Evolutionary conservation across 1,140 invertebrate species (phyloP).

Genomic region (Hycleus phaleratus): DNA sequence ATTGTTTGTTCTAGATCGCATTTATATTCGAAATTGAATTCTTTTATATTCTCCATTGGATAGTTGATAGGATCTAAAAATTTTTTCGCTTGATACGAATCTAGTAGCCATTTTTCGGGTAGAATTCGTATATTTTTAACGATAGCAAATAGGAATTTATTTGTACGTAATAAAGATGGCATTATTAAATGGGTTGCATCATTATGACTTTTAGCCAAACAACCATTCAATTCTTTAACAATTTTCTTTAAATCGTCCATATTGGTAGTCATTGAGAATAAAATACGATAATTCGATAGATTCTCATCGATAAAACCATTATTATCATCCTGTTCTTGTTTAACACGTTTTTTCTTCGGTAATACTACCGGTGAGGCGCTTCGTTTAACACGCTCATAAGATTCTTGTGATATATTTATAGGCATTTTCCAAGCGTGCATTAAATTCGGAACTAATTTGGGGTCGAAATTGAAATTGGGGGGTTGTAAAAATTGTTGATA

Average conservation of each 20-base stretch:
- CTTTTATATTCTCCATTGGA: slow-evolving; percentile 55
- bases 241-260: slow-evolving; percentile 33
- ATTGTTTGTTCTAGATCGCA: slow-evolving; percentile 72
- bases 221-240: slow-evolving; percentile 66
- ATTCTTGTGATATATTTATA: slow-evolving; percentile 81
- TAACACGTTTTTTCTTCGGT: slow-evolving; percentile 43
- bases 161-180: slow-evolving; percentile 65
- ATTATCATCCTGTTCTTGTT: slow-evolving; percentile 29
- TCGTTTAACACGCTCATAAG: slow-evolving; percentile 70
- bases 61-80: slow-evolving; percentile 64
- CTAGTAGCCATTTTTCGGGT: slow-evolving; percentile 72
- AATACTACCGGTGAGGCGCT: slow-evolving; percentile 44
- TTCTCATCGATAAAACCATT: slow-evolving; percentile 33
- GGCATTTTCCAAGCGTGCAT: slow-evolving; percentile 90
- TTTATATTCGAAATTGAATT: slow-evolving; percentile 70
- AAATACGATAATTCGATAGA: slow-evolving; percentile 44
- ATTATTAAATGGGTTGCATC: slow-evolving; percentile 87
- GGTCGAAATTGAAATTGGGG: slow-evolving; percentile 77
- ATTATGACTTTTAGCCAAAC: slow-evolving; percentile 56
- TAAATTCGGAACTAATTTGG: slow-evolving; percentile 76
- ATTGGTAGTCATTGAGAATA: slow-evolving; percentile 44
- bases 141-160: slow-evolving; percentile 69
- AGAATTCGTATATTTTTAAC: slow-evolving; percentile 73
- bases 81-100: slow-evolving; percentile 63
- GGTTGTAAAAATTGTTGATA: slow-evolving; percentile 80